Evolutionary conservation across 2,888 invertebrate genomes (phyloP), one percentile per base, ranked within the genome.

Genomic region (Drosophila paracracens): DNA sequence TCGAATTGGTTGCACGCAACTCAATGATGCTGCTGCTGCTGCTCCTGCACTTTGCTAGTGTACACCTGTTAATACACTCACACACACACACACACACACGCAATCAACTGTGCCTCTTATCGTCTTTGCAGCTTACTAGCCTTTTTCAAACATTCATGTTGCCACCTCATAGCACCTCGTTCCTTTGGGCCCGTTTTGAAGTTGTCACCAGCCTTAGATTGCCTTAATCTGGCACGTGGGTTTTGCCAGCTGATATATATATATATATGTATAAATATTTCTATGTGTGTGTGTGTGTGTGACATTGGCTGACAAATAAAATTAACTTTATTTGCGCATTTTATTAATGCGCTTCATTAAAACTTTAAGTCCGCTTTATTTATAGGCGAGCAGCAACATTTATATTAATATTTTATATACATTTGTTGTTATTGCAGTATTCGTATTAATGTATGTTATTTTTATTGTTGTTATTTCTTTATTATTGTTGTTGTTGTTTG

Each of bases 331-430:
- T 90, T 87, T 90, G 68, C 82, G 33, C 68, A 70, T 88, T 82
- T 89, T 87, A 89, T 86, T 86, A 89, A 88, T 89, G 77, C 88
- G 88, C 91, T 86, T 84, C 90, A 87, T 85, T 85, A 90, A 90
- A 88, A 83, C 73, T 89, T 87, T 82, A 88, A 89, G 85, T 80
- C 73, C 53, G 48, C 76, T 60, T 88, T 89, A 88, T 89, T 85
- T 88, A 89, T 75, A 59, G 43, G 63, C 64, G 46, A 54, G 64
- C 72, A 54, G 40, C 58, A 53, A 70, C 78, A 81, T 88, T 88
- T 66, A 81, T 79, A 85, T 89, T 79, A 57, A 77, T 79, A 70
- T 79, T 73, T 74, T 62, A 71, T 61, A 57, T 40, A 64, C 21
- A 59, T 21, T 48, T 27, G n/a, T 38, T 58, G 18, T 50, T 43